phyloP scores from a whole-genome alignment of 2,797 vertebrate genomes.

The Lateolabrax maculatus region DNA sequence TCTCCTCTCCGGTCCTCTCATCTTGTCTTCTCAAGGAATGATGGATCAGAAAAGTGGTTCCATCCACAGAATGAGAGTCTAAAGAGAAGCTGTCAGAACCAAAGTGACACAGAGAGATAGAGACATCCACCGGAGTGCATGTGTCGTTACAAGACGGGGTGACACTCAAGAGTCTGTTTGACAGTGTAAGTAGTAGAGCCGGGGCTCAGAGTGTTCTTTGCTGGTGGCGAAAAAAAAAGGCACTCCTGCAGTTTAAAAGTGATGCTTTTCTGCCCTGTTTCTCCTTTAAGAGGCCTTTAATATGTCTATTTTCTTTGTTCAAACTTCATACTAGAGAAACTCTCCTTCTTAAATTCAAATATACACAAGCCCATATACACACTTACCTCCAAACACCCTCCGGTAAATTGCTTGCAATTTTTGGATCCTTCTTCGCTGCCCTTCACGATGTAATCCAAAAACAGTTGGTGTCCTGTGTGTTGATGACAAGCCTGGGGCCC shows the following conservation, averaged over 20 bases:
- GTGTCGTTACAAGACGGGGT: constrained; percentile 65
- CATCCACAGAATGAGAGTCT: constrained; percentile 65
- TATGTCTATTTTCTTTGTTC: constrained; percentile 39
- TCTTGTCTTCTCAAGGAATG: constrained; percentile 51
- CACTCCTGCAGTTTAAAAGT: constrained; percentile 29
- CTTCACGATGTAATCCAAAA: constrained; percentile 79
- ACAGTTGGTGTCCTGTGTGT: constrained; percentile 69
- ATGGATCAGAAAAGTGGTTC: constrained; percentile 72
- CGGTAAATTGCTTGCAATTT: constrained; percentile 75
- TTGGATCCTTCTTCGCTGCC: constrained; percentile 63
- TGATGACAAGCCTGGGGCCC: constrained; percentile 68
- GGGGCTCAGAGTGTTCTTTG: constrained; percentile 51
- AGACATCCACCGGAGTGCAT: constrained; percentile 57
- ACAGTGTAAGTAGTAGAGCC: constrained; percentile 48
- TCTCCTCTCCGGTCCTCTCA: constrained; percentile 22
- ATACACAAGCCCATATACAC: constrained; percentile 16
- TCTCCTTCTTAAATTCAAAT: constrained; percentile 32
- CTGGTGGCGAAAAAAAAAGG: constrained; percentile 42
- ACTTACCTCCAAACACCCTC: constrained; percentile 51
- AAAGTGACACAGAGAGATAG: constrained; percentile 69
- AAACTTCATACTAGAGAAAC: constrained; percentile 29
- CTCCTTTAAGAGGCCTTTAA: constrained; percentile 32
- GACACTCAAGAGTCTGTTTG: constrained; percentile 67
- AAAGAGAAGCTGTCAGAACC: constrained; percentile 74
- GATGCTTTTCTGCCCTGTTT: constrained; percentile 38